Evolutionary conservation across 1,140 invertebrate species (phyloP).

Genomic region (Drosophila willistoni): DNA sequence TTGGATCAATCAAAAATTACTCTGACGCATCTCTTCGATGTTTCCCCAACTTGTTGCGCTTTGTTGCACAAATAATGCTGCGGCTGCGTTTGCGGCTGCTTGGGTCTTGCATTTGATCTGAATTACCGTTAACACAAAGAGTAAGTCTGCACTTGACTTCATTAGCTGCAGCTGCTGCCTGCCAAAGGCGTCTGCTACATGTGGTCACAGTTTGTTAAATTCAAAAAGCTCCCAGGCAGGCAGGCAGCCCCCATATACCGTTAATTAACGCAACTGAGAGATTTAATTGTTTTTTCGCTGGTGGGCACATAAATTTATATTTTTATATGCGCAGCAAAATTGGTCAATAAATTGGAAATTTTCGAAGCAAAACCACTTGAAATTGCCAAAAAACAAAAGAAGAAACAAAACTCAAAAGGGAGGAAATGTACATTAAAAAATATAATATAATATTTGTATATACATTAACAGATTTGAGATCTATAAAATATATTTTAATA

Average conservation of each 20-base stretch:
- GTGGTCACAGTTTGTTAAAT: slow-evolving; percentile 71
- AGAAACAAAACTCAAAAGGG: slow-evolving; percentile 2
- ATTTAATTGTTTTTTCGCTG: slow-evolving; percentile 71
- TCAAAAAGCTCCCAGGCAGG: slow-evolving; percentile 30
- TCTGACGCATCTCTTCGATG: background rate
- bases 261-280: slow-evolving; percentile 63
- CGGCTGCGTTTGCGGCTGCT: slow-evolving; percentile 29
- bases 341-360: slow-evolving; percentile 32
- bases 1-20: slow-evolving; percentile 68
- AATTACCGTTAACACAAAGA: slow-evolving; percentile 26
- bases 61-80: slow-evolving; percentile 36
- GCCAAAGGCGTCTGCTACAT: slow-evolving; percentile 19
- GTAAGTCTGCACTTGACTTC: slow-evolving; percentile 69
- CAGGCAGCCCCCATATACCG: slow-evolving; percentile 41
- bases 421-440: too few species aligned
- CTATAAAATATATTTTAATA: too few species aligned
- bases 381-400: slow-evolving; percentile 10
- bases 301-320: background rate
- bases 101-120: slow-evolving; percentile 12
- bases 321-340: slow-evolving; percentile 21
- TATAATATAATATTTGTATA: too few species aligned
- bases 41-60: slow-evolving; percentile 72
- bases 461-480: too few species aligned
- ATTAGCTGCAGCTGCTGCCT: slow-evolving; percentile 40
- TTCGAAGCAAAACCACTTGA: slow-evolving; percentile 55